Percentiles rank a stretch among this genome's conserved stretches.
Conservation (phyloP, 2,888 invertebrate genomes). For the Loripinus fragilis region DNA sequence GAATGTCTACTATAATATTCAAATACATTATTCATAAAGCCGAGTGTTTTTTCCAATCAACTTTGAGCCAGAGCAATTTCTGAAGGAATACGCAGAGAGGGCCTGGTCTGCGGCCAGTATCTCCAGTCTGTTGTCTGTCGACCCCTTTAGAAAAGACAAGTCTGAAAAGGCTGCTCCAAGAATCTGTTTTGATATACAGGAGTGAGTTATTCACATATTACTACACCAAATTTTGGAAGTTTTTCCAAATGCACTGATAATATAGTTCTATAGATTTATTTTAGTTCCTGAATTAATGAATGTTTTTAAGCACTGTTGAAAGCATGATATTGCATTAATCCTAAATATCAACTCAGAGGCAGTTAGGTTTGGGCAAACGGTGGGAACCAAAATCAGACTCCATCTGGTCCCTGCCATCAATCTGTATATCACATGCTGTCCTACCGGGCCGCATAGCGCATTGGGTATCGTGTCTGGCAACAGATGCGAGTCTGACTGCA, state of each 20-base stretch:
- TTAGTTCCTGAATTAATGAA: too few relatives aligned
- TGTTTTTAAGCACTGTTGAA: too few relatives aligned
- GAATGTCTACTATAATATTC: neutral
- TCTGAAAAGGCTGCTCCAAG: neutral
- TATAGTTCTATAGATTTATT: neutral
- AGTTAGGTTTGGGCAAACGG: too few relatives aligned
- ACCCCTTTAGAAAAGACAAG: slow-evolving; percentile 1
- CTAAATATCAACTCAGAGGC: too few relatives aligned
- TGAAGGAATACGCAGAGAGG: neutral
- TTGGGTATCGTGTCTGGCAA: too few relatives aligned
- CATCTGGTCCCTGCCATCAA: too few relatives aligned
- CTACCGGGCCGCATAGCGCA: too few relatives aligned
- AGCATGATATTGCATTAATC: too few relatives aligned
- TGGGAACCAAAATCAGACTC: too few relatives aligned
- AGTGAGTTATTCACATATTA: neutral
- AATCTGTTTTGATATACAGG: neutral
- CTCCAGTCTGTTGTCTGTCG: neutral
- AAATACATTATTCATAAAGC: neutral
- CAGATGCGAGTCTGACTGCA: too few relatives aligned
- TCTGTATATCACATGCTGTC: too few relatives aligned
- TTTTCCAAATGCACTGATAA: neutral
- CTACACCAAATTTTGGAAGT: neutral
- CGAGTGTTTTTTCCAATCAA: neutral
- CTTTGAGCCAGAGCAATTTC: slow-evolving; percentile 9
- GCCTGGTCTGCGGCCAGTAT: neutral